Evolutionary conservation across 2,113 vertebrate genomes (phyloP), one percentile per base, ranked within the genome.

Genomic region (Eurystomus gularis): DNA sequence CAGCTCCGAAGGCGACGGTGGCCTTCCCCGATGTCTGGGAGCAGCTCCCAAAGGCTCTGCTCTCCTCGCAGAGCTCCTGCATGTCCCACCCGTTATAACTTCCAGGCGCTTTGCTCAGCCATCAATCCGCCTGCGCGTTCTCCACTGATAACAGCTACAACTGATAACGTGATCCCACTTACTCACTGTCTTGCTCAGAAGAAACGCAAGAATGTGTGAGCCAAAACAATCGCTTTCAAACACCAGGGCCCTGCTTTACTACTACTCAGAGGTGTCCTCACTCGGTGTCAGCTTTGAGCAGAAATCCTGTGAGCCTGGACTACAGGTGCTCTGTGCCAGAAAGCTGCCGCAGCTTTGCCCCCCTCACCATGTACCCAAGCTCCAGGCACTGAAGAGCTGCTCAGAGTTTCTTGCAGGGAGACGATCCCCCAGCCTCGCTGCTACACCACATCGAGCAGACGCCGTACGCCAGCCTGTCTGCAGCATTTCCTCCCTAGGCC

Each of bases 101-200:
- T 58, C 60, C 71, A 37, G 68, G 54, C 29, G 8, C 14, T 61
- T 4, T 28, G 55, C 52, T 66, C 70, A 65, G 70, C 57, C 46
- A 33, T 25, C 52, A 16, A 3, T 40, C 48, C 1, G 0, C 52
- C 62, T 55, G 40, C 46, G 20, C 11, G 0, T 37, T 76, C 61
- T n/a, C 52, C 33, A 8, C 0, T 1, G 3, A 11, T 17, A 55
- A 42, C 46, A 29, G 61, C 73, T 40, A 29, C 35, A 21, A 11
- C 15, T 0, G 0, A 14, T 9, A 46, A 52, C 17, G 8, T 0
- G 4, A 80, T 25, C 48, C 79, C 7, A 7, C 35, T 3, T 26
- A 33, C 66, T 37, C 57, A 10, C 49, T 16, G 57, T 14, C 78
- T 78, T 11, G 31, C 65, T 48, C 77, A 21, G 26, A 44, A 75